These are phyloP conservation scores for Protophormia terraenovae DNA, from an alignment of 2,888 invertebrate genomes.

Conservation along the genomic window DNA sequence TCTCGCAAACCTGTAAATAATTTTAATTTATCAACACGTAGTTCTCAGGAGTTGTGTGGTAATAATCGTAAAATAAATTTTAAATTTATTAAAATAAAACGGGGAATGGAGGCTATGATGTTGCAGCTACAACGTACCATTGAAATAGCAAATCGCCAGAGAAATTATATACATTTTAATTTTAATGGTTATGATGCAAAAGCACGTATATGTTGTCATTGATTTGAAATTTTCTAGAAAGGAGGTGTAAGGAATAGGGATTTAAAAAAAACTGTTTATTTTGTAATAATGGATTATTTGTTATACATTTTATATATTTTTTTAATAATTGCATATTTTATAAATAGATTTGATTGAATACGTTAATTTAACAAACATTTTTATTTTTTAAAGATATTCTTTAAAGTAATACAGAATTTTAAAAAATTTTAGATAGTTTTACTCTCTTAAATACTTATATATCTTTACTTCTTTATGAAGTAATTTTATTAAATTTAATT, in stretches of 20 bases:
- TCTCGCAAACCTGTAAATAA: conserved; percentile 20
- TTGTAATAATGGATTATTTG: background rate
- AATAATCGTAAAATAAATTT: conserved; percentile 71
- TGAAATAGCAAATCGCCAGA: conserved; percentile 72
- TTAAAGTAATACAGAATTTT: no score
- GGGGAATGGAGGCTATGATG: conserved; percentile 71
- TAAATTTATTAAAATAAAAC: conserved; percentile 72
- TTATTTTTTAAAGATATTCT: no score
- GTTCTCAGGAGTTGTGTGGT: conserved; percentile 70
- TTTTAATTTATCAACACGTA: conserved; percentile 61
- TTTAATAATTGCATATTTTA: background rate
- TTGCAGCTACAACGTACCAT: conserved; percentile 70
- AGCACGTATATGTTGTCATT: conserved; percentile 71
- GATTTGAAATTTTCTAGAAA: background rate
- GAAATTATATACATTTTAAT: conserved; percentile 70
- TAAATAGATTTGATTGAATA: background rate
- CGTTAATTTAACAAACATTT: background rate
- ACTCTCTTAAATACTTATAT: no score
- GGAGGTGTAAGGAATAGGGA: background rate
- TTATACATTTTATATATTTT: background rate
- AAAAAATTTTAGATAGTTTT: no score
- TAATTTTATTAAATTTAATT: no score
- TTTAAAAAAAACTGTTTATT: no score
- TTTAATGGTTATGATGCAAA: conserved; percentile 57
- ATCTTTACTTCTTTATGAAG: no score